Conservation (phyloP, 1,140 invertebrate species). For the Idris sp. region DNA sequence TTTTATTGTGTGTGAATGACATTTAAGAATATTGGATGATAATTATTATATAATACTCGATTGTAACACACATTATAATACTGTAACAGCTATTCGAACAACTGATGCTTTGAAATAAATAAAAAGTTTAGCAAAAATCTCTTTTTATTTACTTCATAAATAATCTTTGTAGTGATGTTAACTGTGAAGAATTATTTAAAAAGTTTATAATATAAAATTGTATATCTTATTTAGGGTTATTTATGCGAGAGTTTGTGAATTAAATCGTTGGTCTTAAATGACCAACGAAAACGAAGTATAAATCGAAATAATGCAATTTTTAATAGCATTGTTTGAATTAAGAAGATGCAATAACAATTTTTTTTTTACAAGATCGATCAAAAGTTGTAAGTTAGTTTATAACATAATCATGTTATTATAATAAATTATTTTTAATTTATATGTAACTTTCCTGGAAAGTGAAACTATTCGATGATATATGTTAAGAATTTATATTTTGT, state of each 20-base stretch:
- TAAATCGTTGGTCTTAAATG: constrained; percentile 4
- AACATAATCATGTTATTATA: constrained; percentile 30
- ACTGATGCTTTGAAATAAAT: constrained; percentile 10
- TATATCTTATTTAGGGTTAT: constrained; percentile 27
- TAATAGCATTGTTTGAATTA: constrained; percentile 9
- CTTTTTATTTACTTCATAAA: constrained; percentile 13
- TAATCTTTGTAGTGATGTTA: constrained; percentile 1
- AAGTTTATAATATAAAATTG: constrained; percentile 19
- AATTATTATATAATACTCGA: constrained; percentile 12
- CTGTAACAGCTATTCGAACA: background rate
- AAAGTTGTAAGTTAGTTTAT: constrained; percentile 29
- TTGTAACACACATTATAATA: background rate
- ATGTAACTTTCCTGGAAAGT: constrained; percentile 19
- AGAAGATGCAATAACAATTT: constrained; percentile 35
- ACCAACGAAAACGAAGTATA: constrained; percentile 6
- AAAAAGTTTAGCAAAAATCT: constrained; percentile 5
- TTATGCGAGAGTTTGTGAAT: constrained; percentile 16
- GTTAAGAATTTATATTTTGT: constrained; percentile 38
- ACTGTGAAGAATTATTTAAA: constrained; percentile 4
- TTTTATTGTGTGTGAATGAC: constrained; percentile 31
- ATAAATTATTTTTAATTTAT: constrained; percentile 46
- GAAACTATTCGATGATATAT: constrained; percentile 21
- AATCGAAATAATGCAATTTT: constrained; percentile 3
- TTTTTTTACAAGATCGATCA: constrained; percentile 15
- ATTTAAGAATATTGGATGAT: constrained; percentile 10